Conservation (phyloP, 1,140 invertebrate species). For the Cydia fagiglandana region DNA sequence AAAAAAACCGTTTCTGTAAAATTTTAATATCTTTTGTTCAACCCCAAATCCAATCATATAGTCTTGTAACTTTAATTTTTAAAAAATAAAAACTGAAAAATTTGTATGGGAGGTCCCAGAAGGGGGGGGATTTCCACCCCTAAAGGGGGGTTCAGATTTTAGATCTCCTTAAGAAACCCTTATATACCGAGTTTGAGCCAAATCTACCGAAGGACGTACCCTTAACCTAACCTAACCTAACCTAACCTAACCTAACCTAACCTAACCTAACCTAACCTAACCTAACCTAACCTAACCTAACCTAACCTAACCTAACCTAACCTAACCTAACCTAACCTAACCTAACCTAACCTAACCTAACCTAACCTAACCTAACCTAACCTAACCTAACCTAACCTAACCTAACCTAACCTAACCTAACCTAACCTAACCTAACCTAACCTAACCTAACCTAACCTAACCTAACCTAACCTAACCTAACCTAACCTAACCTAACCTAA, state of each 20-base stretch:
- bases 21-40: too few species aligned
- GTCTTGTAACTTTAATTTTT: too few species aligned
- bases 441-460: slow-evolving; percentile 50
- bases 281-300: slow-evolving; percentile 52
- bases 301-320: slow-evolving; percentile 58
- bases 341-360: slow-evolving; percentile 52
- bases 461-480: slow-evolving; percentile 50
- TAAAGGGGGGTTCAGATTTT: too few species aligned
- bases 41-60: too few species aligned
- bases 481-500: slow-evolving; percentile 52
- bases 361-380: slow-evolving; percentile 52
- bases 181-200: slow-evolving; percentile 39
- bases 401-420: slow-evolving; percentile 48
- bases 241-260: slow-evolving; percentile 54
- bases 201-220: slow-evolving; percentile 41
- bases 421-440: slow-evolving; percentile 52
- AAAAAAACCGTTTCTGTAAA: too few species aligned
- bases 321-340: slow-evolving; percentile 60
- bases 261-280: slow-evolving; percentile 52
- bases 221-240: slow-evolving; percentile 46
- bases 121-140: too few species aligned
- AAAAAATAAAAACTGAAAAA: slow-evolving; percentile 34
- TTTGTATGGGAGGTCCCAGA: too few species aligned
- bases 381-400: slow-evolving; percentile 56
- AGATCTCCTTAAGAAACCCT: too few species aligned